Evolutionary conservation across 2,113 vertebrate genomes (phyloP), one percentile per base, ranked within the genome.

Genomic region (Ellobius talpinus): DNA sequence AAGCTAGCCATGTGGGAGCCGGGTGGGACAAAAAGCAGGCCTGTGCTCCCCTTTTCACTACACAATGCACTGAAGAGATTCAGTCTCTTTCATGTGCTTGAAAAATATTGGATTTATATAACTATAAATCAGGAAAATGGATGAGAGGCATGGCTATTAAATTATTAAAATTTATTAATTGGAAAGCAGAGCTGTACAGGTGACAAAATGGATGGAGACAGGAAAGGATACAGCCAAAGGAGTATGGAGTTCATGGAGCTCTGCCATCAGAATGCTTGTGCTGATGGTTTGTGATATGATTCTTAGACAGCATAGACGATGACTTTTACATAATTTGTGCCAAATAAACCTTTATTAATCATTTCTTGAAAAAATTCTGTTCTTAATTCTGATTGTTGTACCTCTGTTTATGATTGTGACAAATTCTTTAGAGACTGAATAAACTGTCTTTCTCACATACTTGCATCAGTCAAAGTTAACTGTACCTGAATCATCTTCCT

Each of bases 41-140:
- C n/a, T n/a, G n/a, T n/a, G n/a, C n/a, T n/a, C n/a, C n/a, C n/a
- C n/a, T n/a, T n/a, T n/a, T n/a, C n/a, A n/a, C n/a, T n/a, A n/a
- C n/a, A n/a, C n/a, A n/a, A n/a, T n/a, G n/a, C 85, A 79, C n/a
- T 33, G 6, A 92, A 92, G n/a, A 36, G 50, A 88, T 86, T 95
- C 29, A 70, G 1, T 11, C 14, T 47, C 33, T 3, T 29, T 81
- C 39, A 33, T 42, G 86, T 61, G 21, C 72, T 68, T 36, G 21
- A 82, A 90, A 96, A 68, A 29, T 5, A 26, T 81, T 85, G 45
- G 1, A 70, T 85, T 85, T 65, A 45, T 65, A 12, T 90, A 94
- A 77, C 26, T 63, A 96, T 33, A 77, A 87, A 33, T 26, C 45
- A 89, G 33, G n/a, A 45, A 93, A 81, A 63, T 89, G 24, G 29